Evolutionary conservation across 2,797 vertebrate genomes (phyloP).

Genomic region (Chelon auratus): DNA sequence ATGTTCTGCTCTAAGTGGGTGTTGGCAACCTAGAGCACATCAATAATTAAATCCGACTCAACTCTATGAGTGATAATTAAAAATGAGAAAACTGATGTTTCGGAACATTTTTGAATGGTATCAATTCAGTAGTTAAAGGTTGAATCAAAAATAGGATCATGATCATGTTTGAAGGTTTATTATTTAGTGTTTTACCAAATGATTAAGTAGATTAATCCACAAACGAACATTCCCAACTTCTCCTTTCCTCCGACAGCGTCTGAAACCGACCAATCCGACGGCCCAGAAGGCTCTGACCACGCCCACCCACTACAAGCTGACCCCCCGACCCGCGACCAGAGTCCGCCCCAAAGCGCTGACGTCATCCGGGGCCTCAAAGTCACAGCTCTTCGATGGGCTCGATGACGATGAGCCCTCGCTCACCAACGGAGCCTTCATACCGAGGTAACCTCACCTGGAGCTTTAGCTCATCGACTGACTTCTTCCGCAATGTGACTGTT

Average conservation of each 20-base stretch:
- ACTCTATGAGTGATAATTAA: too few species aligned
- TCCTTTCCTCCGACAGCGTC: slow-evolving; percentile 81
- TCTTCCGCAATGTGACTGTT: neutral
- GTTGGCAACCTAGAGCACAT: too few species aligned
- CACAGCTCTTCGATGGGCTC: slow-evolving; percentile 94
- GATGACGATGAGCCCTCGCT: slow-evolving; percentile 94
- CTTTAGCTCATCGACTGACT: neutral
- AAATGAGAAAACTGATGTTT: too few species aligned
- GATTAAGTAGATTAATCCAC: too few species aligned
- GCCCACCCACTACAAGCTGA: slow-evolving; percentile 96
- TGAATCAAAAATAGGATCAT: too few species aligned
- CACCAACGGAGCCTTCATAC: slow-evolving; percentile 88
- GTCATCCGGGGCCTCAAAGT: slow-evolving; percentile 89
- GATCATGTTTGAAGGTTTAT: too few species aligned
- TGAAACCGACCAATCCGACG: slow-evolving; percentile 97
- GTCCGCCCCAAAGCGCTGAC: slow-evolving; percentile 94
- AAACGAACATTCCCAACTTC: too few species aligned
- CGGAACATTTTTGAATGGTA: too few species aligned
- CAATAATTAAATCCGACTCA: too few species aligned
- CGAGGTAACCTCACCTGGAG: neutral
- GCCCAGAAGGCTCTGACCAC: slow-evolving; percentile 97
- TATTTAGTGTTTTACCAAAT: too few species aligned
- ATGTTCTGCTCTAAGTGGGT: too few species aligned
- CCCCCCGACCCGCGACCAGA: slow-evolving; percentile 91
- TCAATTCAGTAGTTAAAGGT: too few species aligned